Percentiles rank a stretch among this genome's conserved stretches.
These are phyloP conservation scores for Osmerus mordax DNA, from an alignment of 2,113 vertebrate genomes.

Conservation along the genomic window DNA sequence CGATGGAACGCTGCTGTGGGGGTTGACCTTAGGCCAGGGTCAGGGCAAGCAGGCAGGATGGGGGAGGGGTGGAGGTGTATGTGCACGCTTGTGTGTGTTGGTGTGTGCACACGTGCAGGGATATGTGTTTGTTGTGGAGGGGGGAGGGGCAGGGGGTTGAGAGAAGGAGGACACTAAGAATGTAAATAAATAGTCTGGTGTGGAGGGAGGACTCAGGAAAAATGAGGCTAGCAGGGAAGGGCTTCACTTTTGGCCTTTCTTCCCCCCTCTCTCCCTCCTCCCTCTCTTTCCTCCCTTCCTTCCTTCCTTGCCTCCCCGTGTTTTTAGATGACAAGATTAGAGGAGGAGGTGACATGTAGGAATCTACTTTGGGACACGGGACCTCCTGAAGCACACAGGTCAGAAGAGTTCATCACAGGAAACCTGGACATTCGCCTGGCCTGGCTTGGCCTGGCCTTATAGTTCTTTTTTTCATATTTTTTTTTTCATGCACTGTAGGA, in stretches of 20 bases:
- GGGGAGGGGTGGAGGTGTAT: conserved; percentile 31
- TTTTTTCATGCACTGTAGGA: too few relatives aligned
- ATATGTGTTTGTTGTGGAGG: conserved; percentile 5
- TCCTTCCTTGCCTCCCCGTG: not conserved
- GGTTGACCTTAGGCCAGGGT: conserved; percentile 26
- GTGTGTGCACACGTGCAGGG: not conserved
- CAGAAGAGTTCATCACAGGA: too few relatives aligned
- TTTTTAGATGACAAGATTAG: not conserved
- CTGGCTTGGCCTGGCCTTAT: too few relatives aligned
- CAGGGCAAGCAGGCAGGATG: not conserved
- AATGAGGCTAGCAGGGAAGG: too few relatives aligned
- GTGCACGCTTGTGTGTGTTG: conserved; percentile 31
- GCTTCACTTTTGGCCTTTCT: too few relatives aligned
- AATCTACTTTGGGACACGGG: too few relatives aligned
- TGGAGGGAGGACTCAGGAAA: not conserved
- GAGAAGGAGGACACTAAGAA: conserved; percentile 9
- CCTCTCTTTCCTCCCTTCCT: not conserved
- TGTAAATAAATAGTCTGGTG: conserved; percentile 33
- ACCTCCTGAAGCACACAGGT: too few relatives aligned
- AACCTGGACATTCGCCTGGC: too few relatives aligned
- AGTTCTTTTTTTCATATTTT: too few relatives aligned
- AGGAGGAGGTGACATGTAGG: too few relatives aligned
- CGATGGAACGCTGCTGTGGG: conserved; percentile 21
- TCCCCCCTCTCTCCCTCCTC: not conserved
- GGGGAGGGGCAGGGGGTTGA: not conserved